Conservation (phyloP, 2,888 invertebrate genomes). For the Meiosimyza decipiens region DNA sequence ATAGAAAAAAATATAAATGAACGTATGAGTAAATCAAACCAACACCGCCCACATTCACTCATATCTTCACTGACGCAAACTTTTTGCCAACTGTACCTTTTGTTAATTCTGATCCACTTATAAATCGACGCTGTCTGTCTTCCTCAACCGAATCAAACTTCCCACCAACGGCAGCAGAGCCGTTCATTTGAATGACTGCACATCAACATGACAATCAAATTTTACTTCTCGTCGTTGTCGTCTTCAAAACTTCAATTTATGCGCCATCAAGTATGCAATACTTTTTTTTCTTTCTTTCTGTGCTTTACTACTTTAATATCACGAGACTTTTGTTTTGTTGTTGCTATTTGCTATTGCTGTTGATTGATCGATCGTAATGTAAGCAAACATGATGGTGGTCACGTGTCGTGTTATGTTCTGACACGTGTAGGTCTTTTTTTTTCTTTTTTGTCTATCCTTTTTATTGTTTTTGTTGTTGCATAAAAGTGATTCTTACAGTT, state of each 20-base stretch:
- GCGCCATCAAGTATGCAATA: slow-evolving; percentile 42
- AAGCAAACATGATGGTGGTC: slow-evolving; percentile 67
- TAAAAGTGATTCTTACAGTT: slow-evolving; percentile 25
- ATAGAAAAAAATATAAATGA: no score
- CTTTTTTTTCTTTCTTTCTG: slow-evolving; percentile 23
- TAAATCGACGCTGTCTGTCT: neutral
- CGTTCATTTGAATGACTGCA: slow-evolving; percentile 31
- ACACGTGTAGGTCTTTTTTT: slow-evolving; percentile 57
- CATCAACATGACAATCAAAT: slow-evolving; percentile 41
- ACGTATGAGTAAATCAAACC: no score
- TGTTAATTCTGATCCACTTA: slow-evolving; percentile 32
- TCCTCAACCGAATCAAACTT: neutral
- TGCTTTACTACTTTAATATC: slow-evolving; percentile 26
- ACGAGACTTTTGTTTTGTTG: slow-evolving; percentile 22
- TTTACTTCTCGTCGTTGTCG: neutral
- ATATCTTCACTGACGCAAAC: neutral
- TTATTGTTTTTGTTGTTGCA: slow-evolving; percentile 28
- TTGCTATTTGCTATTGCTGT: slow-evolving; percentile 44
- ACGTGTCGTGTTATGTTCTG: slow-evolving; percentile 62
- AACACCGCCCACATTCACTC: no score
- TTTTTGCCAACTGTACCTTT: slow-evolving; percentile 30
- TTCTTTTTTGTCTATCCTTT: neutral
- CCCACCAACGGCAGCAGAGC: neutral
- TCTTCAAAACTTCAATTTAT: slow-evolving; percentile 28
- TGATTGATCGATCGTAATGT: slow-evolving; percentile 65